Conservation (phyloP, 2,888 invertebrate species). For the Agrypnus murinus region DNA sequence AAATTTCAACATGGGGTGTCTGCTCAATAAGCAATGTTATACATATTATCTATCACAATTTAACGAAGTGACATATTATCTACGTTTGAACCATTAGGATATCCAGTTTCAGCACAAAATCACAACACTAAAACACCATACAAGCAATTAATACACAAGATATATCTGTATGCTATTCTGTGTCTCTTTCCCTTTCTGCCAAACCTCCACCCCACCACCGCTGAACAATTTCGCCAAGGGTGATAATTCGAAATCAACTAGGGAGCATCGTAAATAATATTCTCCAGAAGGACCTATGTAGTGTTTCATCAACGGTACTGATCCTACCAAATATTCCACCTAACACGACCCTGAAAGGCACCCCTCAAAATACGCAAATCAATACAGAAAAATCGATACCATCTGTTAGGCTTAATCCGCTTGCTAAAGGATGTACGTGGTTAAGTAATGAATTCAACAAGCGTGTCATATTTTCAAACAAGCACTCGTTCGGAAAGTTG, state of each 20-base stretch:
- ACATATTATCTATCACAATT: conserved; percentile 5
- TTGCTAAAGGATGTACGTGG: too few species aligned
- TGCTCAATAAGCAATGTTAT: too few species aligned
- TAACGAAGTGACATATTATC: conserved; percentile 1
- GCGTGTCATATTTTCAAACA: too few species aligned
- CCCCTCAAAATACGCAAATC: conserved; percentile 35
- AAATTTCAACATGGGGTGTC: too few species aligned
- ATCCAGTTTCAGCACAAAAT: conserved; percentile 20
- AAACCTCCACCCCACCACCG: not conserved
- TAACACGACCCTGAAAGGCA: conserved; percentile 27
- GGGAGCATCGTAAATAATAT: conserved; percentile 36
- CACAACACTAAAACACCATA: not conserved
- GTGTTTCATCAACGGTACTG: conserved; percentile 34
- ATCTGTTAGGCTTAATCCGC: conserved; percentile 28
- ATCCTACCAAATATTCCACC: conserved; percentile 39
- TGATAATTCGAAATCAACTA: conserved; percentile 34
- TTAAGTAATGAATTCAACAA: too few species aligned
- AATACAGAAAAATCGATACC: conserved; percentile 36
- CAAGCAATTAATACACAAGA: not conserved
- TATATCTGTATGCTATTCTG: not conserved
- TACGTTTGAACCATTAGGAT: conserved; percentile 4
- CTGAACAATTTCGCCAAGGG: conserved; percentile 26
- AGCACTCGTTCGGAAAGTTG: too few species aligned
- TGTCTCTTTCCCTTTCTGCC: not conserved
- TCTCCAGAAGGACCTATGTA: conserved; percentile 27